Conservation (phyloP, 2,113 vertebrate genomes). For the Amia ocellicauda region DNA sequence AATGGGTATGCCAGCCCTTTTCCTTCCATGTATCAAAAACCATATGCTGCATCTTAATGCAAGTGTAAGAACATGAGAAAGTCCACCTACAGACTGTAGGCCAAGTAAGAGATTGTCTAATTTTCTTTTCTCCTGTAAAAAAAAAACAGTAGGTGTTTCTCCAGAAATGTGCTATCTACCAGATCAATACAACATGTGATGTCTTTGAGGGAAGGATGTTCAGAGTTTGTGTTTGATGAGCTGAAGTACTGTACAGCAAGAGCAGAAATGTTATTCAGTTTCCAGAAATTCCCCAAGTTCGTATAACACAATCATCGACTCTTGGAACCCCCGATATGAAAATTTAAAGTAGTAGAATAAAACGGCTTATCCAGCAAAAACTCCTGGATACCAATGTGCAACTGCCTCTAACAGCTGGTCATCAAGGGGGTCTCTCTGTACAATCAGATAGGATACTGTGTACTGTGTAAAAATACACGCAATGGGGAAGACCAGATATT, state of each 20-base stretch:
- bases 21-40: too few relatives aligned
- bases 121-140: background rate
- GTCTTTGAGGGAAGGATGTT: constrained; percentile 25
- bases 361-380: too few relatives aligned
- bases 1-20: too few relatives aligned
- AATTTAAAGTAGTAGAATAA: background rate
- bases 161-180: constrained; percentile 22
- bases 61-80: background rate
- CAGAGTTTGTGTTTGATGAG: constrained; percentile 18
- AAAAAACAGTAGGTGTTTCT: background rate
- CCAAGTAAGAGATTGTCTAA: constrained; percentile 13
- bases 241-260: constrained; percentile 8
- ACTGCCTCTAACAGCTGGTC: too few relatives aligned
- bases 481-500: too few relatives aligned
- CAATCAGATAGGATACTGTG: too few relatives aligned
- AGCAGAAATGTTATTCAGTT: constrained; percentile 29
- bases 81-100: background rate
- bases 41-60: too few relatives aligned
- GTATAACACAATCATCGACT: constrained; percentile 4
- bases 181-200: constrained; percentile 26
- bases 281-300: constrained; percentile 35
- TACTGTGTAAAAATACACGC: too few relatives aligned
- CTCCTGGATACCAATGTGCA: too few relatives aligned
- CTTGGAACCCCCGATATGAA: background rate
- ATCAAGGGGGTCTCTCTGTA: too few relatives aligned